Base-by-base conservation (phyloP, 2,113 vertebrate species). In the Antechinus stuartii region DNA sequence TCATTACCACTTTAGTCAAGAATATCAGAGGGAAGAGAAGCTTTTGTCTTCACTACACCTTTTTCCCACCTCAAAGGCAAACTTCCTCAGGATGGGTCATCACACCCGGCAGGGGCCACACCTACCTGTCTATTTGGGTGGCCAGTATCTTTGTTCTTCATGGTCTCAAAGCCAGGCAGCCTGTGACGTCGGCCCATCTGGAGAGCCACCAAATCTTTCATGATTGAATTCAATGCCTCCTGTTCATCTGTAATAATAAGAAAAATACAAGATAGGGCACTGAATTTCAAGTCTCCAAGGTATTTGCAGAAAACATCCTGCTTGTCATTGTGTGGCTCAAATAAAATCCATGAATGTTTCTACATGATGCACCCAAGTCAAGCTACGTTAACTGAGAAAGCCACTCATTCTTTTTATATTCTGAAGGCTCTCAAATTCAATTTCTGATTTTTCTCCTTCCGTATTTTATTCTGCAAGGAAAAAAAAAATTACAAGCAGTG, bases 141-240 rank as follows among this genome's bases (percentile, higher is more conserved):
- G 98, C 98, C 91, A 0, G 96, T 57, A 93, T 99, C 98, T 97
- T 99, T 99, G 50, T 97, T 98, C 98, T 99, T 99, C 97, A 99
- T 98, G 94, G 98, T 98, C 93, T 99, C 99, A 52, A 99, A 99
- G 0, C 99, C 98, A 91, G 98, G 93, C 95, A 98, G 96, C 4
- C 99, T 98, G 98, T 99, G 99, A 46, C 99, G 99, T 92, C 99
- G 98, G 96, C 99, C 98, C 99, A 99, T 99, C 98, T 99, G 99
- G 90, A 99, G 99, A 1, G 99, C 99, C 92, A 99, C 99, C 98
- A 99, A 99, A 98, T 99, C 99, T 98, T 99, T 99, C 99, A 99
- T 99, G 98, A 99, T 99, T n/a, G 99, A 99, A 98, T 99, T 99
- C 98, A 99, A 99, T 97, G 99, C 99, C 98, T 99, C 99, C 93